Evolutionary conservation across 2,888 invertebrate genomes (phyloP).

Genomic region (Eutolmus rufibarbis): DNA sequence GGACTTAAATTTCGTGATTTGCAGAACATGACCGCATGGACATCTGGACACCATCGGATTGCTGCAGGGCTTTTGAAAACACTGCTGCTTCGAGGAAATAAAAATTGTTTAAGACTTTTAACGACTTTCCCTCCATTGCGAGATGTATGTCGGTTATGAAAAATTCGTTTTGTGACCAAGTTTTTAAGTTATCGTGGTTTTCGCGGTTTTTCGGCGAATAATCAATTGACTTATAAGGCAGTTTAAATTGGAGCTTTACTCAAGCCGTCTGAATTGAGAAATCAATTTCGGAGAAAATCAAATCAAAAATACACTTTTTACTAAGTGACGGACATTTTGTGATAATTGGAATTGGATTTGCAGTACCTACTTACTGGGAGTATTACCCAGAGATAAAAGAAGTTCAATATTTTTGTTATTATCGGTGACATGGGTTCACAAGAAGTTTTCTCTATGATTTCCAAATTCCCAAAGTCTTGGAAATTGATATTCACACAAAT

Average conservation of each 20-base stretch:
- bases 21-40: background rate
- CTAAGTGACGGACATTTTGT: too few relatives aligned
- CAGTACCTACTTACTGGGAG: too few relatives aligned
- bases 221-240: background rate
- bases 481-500: too few relatives aligned
- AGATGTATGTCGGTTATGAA: background rate
- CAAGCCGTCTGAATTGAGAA: too few relatives aligned
- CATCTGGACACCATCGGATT: background rate
- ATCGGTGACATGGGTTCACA: too few relatives aligned
- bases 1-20: background rate
- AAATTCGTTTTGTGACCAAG: background rate
- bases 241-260: background rate
- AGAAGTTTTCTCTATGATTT: too few relatives aligned
- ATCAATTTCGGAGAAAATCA: too few relatives aligned
- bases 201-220: background rate
- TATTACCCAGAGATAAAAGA: too few relatives aligned
- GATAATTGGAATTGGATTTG: too few relatives aligned
- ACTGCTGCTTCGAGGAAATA: background rate
- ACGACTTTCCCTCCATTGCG: background rate
- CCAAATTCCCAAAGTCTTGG: too few relatives aligned
- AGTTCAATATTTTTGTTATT: too few relatives aligned
- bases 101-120: background rate
- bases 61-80: background rate
- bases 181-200: background rate
- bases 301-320: too few relatives aligned